Evolutionary conservation across 2,888 invertebrate genomes (phyloP).

Genomic region (Xanthorhoe spadicearia): DNA sequence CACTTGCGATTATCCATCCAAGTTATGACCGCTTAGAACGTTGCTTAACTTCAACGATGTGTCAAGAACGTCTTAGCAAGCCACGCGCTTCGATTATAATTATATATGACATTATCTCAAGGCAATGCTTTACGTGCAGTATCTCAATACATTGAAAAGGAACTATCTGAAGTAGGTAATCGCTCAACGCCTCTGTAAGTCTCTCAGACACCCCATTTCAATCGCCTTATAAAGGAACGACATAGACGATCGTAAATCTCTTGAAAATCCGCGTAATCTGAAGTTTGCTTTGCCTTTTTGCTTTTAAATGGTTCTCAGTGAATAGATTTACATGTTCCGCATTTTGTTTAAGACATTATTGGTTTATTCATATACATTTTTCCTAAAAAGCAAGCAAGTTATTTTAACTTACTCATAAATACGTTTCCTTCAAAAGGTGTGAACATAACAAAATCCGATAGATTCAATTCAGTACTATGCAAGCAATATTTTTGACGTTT

Average conservation of each 20-base stretch:
- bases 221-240: constrained; percentile 41
- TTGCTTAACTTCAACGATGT: too few relatives aligned
- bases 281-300: constrained; percentile 42
- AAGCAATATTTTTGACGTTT: too few relatives aligned
- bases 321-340: constrained; percentile 4
- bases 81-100: too few relatives aligned
- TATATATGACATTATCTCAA: background rate
- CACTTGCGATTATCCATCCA: too few relatives aligned
- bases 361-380: background rate
- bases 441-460: too few relatives aligned
- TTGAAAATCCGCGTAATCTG: constrained; percentile 41
- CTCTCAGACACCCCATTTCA: constrained; percentile 44
- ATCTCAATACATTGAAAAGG: constrained; percentile 20
- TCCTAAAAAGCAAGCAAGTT: too few relatives aligned
- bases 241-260: constrained; percentile 48
- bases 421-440: too few relatives aligned
- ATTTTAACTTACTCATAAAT: too few relatives aligned
- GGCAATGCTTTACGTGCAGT: constrained; percentile 3
- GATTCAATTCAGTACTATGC: too few relatives aligned
- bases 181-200: constrained; percentile 43
- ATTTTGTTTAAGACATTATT: background rate
- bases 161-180: constrained; percentile 30
- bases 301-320: constrained; percentile 22
- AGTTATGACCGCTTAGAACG: too few relatives aligned
- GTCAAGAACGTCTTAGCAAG: too few relatives aligned